Conservation (phyloP, 92 coral and sea anemone genomes). For the Phenganax marumi region DNA sequence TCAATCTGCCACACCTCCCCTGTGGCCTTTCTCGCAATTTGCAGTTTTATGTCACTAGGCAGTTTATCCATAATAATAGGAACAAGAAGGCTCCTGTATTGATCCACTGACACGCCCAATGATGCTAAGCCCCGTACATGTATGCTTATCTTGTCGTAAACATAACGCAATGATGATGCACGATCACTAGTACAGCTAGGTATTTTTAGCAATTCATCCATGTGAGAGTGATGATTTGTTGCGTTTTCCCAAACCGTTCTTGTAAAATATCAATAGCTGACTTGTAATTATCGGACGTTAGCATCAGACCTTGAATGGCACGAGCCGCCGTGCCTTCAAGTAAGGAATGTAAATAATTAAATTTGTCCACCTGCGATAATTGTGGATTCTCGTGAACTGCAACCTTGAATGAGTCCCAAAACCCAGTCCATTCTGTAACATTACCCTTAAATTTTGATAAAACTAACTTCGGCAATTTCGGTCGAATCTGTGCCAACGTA, state of each 20-base stretch:
- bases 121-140: conserved; percentile 9
- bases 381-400: conserved; percentile 18
- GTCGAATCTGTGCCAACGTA: conserved; percentile 11
- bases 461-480: conserved; percentile 22
- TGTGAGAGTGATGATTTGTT: conserved; percentile 16
- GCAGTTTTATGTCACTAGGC: not conserved
- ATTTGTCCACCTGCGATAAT: conserved; percentile 7
- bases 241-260: conserved; percentile 30
- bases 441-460: conserved; percentile 14
- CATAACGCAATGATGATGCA: conserved; percentile 13
- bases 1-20: conserved; percentile 25
- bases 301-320: conserved; percentile 21
- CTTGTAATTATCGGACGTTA: conserved; percentile 19
- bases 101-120: conserved; percentile 17
- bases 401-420: conserved; percentile 14
- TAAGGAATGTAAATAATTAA: conserved; percentile 3
- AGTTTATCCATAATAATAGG: conserved; percentile 22
- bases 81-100: conserved; percentile 20
- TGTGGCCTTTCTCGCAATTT: conserved; percentile 10
- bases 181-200: not conserved
- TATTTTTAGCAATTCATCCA: conserved; percentile 30
- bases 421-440: conserved; percentile 12
- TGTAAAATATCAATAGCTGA: conserved; percentile 19
- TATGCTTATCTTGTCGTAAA: conserved; percentile 20
- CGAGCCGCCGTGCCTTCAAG: conserved; percentile 27